A percentile compares a stretch with the other conserved stretches of the same genome.
Evolutionary conservation across 92 coral and sea anemone genomes (phyloP).

Genomic region (Bergia sp.): DNA sequence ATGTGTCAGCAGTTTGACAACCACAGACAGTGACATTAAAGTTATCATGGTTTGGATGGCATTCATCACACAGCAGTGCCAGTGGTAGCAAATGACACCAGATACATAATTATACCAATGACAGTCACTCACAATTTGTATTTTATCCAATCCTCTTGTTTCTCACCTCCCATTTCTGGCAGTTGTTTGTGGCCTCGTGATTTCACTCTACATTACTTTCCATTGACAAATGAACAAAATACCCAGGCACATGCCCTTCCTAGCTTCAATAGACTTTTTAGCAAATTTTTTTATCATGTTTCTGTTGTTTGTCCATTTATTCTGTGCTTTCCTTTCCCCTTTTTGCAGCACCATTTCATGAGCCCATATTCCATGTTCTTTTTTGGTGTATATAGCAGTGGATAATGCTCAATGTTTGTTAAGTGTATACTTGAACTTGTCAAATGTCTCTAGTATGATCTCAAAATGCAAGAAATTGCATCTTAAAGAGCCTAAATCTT

Average conservation of each 20-base stretch:
- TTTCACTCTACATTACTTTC: no score
- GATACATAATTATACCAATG: no score
- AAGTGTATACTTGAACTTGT: not conserved
- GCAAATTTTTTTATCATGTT: no score
- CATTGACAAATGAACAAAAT: not conserved
- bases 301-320: no score
- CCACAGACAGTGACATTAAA: not conserved
- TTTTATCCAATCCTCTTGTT: not conserved
- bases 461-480: not conserved
- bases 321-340: not conserved
- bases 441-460: not conserved
- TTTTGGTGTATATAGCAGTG: not conserved
- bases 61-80: not conserved
- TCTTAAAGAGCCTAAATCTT: not conserved
- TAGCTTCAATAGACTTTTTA: not conserved
- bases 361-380: no score
- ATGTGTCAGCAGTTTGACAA: not conserved
- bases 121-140: not conserved
- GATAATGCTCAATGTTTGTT: not conserved
- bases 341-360: no score
- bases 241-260: no score
- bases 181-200: no score
- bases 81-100: not conserved
- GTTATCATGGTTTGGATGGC: not conserved
- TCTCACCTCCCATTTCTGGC: not conserved